Evolutionary conservation across 2,113 vertebrate genomes (phyloP), one percentile per base, ranked within the genome.

Genomic region (Crotalus viridis): DNA sequence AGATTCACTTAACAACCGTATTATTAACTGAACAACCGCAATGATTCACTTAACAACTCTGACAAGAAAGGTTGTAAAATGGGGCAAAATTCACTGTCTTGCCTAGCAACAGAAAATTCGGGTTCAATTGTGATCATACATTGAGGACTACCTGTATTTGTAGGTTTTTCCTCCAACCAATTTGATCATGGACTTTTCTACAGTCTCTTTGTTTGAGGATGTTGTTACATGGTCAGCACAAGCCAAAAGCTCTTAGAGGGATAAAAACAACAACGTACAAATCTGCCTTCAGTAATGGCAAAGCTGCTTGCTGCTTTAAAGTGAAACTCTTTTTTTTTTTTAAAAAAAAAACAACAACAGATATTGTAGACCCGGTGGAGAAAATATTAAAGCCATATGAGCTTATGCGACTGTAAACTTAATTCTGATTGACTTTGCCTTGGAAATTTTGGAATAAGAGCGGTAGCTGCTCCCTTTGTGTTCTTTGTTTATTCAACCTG

Each of bases 361-460:
- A 87, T 43, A 89, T 33, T 93, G 90, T 90, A n/a, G 88, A 94
- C 92, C 57, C 15, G 89, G 10, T 1, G 2, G 89, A 24, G 89
- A 88, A 46, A 0, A 0, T 91, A 48, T 90, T 94, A 92, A 96
- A 94, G 59, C 81, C 88, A 91, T 33, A 52, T 69, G 86, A 89
- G 85, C 33, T 43, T 81, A 21, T 17, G 0, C 4, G 17, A 81
- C 33, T 90, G 92, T 94, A 95, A 94, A 93, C 74, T 0, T 95
- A 94, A 96, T 97, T 94, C 96, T 91, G 90, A 51, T 55, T 96
- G 95, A 95, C 87, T 93, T 54, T 81, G 54, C 51, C 92, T 81
- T 94, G 95, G 89, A 94, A 94, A 96, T 96, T 95, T 97, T 96
- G 95, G 93, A 93, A 94, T 8, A n/a, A 92, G 95, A 88, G 39